Evolutionary conservation across 1,140 invertebrate species (phyloP).

Genomic region (Leptoteleia sp.): DNA sequence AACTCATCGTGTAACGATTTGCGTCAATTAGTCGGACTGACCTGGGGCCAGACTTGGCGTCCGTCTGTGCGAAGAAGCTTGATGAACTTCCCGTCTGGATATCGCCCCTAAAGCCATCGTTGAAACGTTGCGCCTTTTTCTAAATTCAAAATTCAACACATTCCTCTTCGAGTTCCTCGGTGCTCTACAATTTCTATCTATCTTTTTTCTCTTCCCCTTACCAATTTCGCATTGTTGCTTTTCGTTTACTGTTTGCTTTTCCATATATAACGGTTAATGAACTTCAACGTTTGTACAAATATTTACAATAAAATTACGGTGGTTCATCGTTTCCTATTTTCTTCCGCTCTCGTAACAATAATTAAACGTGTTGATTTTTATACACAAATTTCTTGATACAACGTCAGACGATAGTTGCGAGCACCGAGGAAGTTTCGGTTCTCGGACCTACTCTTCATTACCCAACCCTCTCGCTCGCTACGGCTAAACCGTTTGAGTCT

Average conservation of each 20-base stretch:
- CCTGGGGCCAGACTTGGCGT: conserved; percentile 59
- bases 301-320: conserved; percentile 50
- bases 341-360: conserved; percentile 21
- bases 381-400: conserved; percentile 59
- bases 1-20: conserved; percentile 31
- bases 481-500: conserved; percentile 69
- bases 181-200: conserved; percentile 54
- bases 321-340: conserved; percentile 33
- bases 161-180: conserved; percentile 38
- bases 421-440: conserved; percentile 52
- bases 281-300: conserved; percentile 41
- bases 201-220: conserved; percentile 5
- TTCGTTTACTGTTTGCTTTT: too few species aligned
- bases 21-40: conserved; percentile 59
- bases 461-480: conserved; percentile 62
- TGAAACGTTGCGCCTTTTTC: conserved; percentile 53
- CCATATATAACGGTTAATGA: conserved; percentile 7
- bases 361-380: conserved; percentile 24
- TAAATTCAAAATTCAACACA: conserved; percentile 60
- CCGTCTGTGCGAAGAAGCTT: conserved; percentile 57
- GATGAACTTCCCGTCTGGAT: conserved; percentile 54
- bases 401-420: conserved; percentile 46
- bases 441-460: conserved; percentile 52
- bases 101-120: conserved; percentile 55
- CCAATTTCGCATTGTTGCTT: too few species aligned